Conservation (phyloP, 2,797 vertebrate genomes). For the Bovichtus variegatus region DNA sequence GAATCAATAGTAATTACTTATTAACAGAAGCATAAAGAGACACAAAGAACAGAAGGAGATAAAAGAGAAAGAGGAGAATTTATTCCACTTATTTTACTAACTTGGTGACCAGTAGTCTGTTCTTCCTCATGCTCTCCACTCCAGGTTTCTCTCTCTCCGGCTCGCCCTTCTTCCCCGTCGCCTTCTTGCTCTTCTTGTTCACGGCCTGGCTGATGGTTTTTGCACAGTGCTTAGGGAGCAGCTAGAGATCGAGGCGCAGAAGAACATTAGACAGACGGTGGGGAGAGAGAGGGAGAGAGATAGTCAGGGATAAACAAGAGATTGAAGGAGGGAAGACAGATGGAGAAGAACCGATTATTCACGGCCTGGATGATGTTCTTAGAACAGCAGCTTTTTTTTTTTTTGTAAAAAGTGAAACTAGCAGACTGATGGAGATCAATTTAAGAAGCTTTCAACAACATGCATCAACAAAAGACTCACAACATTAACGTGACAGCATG, state of each 20-base stretch:
- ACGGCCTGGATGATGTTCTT: neutral
- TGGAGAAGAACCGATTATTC: neutral
- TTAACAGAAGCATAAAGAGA: neutral
- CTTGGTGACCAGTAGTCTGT: constrained; percentile 90
- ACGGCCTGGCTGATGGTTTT: constrained; percentile 99
- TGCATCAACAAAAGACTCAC: constrained; percentile 3
- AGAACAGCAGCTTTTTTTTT: neutral
- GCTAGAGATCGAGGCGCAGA: constrained; percentile 73
- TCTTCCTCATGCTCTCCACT: constrained; percentile 99
- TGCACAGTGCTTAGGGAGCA: constrained; percentile 98
- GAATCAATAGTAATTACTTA: neutral
- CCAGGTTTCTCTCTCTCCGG: constrained; percentile 98
- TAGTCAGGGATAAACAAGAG: neutral
- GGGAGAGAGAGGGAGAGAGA: neutral
- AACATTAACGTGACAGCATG: constrained; percentile 21
- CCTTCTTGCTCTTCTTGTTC: constrained; percentile 99
- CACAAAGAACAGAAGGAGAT: neutral
- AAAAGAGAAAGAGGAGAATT: neutral
- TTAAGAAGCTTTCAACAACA: constrained; percentile 40
- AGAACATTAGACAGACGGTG: neutral
- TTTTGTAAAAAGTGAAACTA: neutral
- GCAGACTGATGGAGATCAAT: neutral
- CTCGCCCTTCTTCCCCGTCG: constrained; percentile 95
- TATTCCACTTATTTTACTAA: constrained; percentile 60
- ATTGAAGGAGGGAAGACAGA: neutral